Evolutionary conservation across 2,888 invertebrate genomes (phyloP).

Genomic region (Andricus curvator): DNA sequence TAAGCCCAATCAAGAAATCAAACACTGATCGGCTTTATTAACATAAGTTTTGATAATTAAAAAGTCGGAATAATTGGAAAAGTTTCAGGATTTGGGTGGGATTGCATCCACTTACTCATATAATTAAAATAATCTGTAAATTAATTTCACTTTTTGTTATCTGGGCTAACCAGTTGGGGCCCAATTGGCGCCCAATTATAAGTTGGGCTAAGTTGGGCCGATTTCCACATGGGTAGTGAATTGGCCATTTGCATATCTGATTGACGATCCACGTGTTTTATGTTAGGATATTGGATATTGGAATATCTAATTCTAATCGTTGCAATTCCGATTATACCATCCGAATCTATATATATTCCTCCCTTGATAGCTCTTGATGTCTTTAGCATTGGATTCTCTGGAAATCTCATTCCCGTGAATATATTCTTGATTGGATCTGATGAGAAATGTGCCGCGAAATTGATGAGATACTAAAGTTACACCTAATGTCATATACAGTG

Average conservation of each 20-base stretch:
- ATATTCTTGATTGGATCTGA: slow-evolving; percentile 34
- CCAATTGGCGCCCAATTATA: too few species aligned
- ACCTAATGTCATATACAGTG: slow-evolving; percentile 45
- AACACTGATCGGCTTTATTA: too few species aligned
- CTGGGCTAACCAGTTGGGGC: too few species aligned
- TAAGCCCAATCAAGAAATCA: too few species aligned
- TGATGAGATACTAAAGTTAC: slow-evolving; percentile 47
- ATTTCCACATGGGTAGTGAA: too few species aligned
- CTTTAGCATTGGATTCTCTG: slow-evolving; percentile 18
- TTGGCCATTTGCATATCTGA: background rate
- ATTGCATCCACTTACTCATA: too few species aligned
- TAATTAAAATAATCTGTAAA: too few species aligned
- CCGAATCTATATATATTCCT: background rate
- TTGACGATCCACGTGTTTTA: background rate
- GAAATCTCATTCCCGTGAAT: slow-evolving; percentile 16
- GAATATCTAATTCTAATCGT: background rate
- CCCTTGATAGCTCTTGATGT: background rate
- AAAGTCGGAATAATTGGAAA: too few species aligned
- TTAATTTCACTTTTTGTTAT: too few species aligned
- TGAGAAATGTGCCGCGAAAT: slow-evolving; percentile 46
- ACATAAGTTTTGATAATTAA: too few species aligned
- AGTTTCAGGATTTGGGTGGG: too few species aligned
- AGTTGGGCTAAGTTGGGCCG: too few species aligned
- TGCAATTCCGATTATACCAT: background rate
- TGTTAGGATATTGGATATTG: background rate